Base-by-base conservation (phyloP, 2,888 invertebrate species). In the Hirtodrosophila histrioides region DNA sequence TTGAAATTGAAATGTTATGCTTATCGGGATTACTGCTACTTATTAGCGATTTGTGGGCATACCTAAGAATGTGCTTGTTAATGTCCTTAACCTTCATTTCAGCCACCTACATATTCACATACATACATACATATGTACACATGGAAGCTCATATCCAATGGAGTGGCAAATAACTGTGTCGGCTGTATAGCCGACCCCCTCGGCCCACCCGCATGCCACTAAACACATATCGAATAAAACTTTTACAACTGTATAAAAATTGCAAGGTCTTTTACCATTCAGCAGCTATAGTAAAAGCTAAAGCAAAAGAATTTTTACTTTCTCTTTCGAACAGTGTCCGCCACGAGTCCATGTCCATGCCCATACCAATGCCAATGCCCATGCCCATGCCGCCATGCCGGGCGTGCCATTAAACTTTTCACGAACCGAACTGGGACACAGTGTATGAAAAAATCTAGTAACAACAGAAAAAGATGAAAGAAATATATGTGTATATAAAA, bases 391-490 rank as follows among this genome's bases (percentile, higher is more conserved):
- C 53, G n/a, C 68, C 48, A 43, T 49, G 60, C 63, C 75, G 63
- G 74, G 78, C 86, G 67, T 61, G 78, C 88, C 78, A 87, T 82
- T 82, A 88, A 88, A 85, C 84, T 88, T 85, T 88, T 88, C 81
- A 88, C 76, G 76, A 86, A 85, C 84, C 81, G 66, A 88, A 85
- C 86, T 84, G 84, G 88, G 84, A 80, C 88, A 84, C 88, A 84
- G 70, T 78, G 60, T 66, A 78, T 86, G 60, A 74, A 86, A 87
- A 76, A 75, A 75, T 74, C 73, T 71, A 79, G 79, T 83, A 82
- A 84, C 86, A 87, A 87, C 86, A 82, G 86, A 85, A 83, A 86
- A 85, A 84, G 86, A 88, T 88, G 84, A 88, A 88, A 86, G 86
- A 85, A 88, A 85, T 84, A 84, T 83, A 84, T 86, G 71, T 73